These are phyloP conservation scores for Chascanopsetta lugubris DNA, from an alignment of 2,113 vertebrate genomes.

Conservation along the genomic window DNA sequence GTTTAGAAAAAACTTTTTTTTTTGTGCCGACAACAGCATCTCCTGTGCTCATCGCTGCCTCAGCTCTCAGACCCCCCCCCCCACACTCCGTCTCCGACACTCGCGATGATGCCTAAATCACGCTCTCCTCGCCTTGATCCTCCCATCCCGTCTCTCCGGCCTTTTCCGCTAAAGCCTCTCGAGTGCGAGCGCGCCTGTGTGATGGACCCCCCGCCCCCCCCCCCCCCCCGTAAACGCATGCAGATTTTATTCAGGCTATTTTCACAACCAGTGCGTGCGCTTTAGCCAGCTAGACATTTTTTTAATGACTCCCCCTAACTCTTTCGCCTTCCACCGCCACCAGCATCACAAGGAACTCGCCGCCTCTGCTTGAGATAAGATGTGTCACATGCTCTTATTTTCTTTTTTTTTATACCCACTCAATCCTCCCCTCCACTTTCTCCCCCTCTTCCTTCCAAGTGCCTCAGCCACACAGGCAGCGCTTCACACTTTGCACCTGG, in stretches of 20 bases:
- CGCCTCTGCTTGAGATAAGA: constrained; percentile 66
- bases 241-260: constrained; percentile 82
- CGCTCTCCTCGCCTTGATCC: constrained; percentile 35
- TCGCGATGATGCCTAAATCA: constrained; percentile 27
- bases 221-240: constrained; percentile 77
- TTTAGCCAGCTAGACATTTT: constrained; percentile 80
- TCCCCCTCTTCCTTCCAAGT: neutral
- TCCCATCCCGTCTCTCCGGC: constrained; percentile 27
- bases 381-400: constrained; percentile 18
- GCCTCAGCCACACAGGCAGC: constrained; percentile 29
- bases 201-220: constrained; percentile 49
- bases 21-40: constrained; percentile 6
- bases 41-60: constrained; percentile 16
- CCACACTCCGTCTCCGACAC: constrained; percentile 4
- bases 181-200: constrained; percentile 53
- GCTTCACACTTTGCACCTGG: neutral
- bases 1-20: neutral
- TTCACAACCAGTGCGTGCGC: constrained; percentile 62
- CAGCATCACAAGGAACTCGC: constrained; percentile 41
- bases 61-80: constrained; percentile 4
- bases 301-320: constrained; percentile 77
- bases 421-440: neutral
- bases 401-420: constrained; percentile 28
- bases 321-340: constrained; percentile 44
- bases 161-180: constrained; percentile 61